Evolutionary conservation across 2,888 invertebrate species (phyloP).

Genomic region (Bursaphelenchus okinawaensis): DNA sequence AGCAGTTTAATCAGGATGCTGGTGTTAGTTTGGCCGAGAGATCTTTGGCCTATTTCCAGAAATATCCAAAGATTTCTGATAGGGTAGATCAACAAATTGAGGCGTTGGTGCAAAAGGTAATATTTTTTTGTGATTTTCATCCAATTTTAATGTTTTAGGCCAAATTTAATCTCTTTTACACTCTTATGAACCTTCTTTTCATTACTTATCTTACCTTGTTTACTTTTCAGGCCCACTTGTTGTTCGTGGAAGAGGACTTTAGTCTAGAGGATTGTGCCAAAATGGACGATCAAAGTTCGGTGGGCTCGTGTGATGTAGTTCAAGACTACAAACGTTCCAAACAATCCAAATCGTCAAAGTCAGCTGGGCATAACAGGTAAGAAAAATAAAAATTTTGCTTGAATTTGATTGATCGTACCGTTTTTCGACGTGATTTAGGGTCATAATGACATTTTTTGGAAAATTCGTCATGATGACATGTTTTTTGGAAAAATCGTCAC

Average conservation of each 20-base stretch:
- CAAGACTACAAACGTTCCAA: slow-evolving; percentile 48
- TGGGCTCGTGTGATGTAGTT: slow-evolving; percentile 52
- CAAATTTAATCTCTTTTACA: too few relatives aligned
- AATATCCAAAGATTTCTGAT: slow-evolving; percentile 28
- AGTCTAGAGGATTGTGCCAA: slow-evolving; percentile 49
- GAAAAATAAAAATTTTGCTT: too few relatives aligned
- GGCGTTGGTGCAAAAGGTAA: slow-evolving; percentile 38
- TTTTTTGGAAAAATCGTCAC: too few relatives aligned
- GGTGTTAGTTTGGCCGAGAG: slow-evolving; percentile 31
- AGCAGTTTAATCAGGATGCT: slow-evolving; percentile 19
- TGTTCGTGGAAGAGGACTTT: slow-evolving; percentile 48
- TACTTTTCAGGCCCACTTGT: slow-evolving; percentile 44
- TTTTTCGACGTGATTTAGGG: too few relatives aligned
- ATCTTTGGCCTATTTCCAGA: slow-evolving; percentile 45
- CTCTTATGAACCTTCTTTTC: too few relatives aligned
- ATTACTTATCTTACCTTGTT: too few relatives aligned
- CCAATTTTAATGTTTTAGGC: too few relatives aligned
- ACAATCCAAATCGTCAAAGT: slow-evolving; percentile 20
- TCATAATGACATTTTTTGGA: too few relatives aligned
- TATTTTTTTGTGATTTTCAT: too few relatives aligned
- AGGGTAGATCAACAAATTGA: slow-evolving; percentile 44
- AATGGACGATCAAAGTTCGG: slow-evolving; percentile 47
- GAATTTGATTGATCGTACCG: too few relatives aligned
- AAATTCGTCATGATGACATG: neutral
- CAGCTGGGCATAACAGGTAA: slow-evolving; percentile 13